Evolutionary conservation across 2,797 vertebrate genomes (phyloP).

Genomic region (Siniperca scherzeri): DNA sequence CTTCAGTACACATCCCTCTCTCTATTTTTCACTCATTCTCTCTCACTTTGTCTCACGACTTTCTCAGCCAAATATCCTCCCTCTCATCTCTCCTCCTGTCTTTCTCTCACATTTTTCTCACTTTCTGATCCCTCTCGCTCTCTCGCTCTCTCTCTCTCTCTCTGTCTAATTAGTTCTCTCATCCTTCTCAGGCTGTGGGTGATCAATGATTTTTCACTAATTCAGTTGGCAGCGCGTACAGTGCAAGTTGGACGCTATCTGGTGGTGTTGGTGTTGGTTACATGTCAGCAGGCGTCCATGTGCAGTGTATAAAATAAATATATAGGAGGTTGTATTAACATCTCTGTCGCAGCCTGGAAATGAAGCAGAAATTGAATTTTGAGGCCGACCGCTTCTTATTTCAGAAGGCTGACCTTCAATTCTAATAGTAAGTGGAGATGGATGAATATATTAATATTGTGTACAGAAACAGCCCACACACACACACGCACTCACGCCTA

Average conservation of each 20-base stretch:
- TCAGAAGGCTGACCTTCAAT: conserved; percentile 72
- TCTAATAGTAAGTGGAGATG: conserved; percentile 57
- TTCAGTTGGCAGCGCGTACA: conserved; percentile 35
- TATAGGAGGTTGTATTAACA: conserved; percentile 40
- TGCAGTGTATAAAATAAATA: conserved; percentile 44
- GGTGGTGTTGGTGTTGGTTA: conserved; percentile 9
- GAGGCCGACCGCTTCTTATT: conserved; percentile 55
- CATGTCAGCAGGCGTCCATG: conserved; percentile 40
- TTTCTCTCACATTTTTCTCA: conserved; percentile 9
- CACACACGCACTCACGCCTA: neutral
- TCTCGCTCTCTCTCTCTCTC: neutral
- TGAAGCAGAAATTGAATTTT: conserved; percentile 77
- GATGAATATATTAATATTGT: conserved; percentile 61
- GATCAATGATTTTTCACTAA: conserved; percentile 71
- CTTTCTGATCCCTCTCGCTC: conserved; percentile 38
- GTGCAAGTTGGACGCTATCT: conserved; percentile 23
- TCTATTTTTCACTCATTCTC: conserved; percentile 10
- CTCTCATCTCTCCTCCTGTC: conserved; percentile 17
- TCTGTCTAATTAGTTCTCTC: conserved; percentile 65
- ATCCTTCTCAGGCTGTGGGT: conserved; percentile 44
- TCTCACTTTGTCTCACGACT: conserved; percentile 13
- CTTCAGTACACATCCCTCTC: conserved; percentile 18
- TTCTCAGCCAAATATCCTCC: conserved; percentile 31
- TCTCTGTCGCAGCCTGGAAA: conserved; percentile 56
- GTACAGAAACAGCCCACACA: conserved; percentile 26